phyloP scores from a whole-genome alignment of 2,113 vertebrate genomes.

The Rana temporaria region DNA sequence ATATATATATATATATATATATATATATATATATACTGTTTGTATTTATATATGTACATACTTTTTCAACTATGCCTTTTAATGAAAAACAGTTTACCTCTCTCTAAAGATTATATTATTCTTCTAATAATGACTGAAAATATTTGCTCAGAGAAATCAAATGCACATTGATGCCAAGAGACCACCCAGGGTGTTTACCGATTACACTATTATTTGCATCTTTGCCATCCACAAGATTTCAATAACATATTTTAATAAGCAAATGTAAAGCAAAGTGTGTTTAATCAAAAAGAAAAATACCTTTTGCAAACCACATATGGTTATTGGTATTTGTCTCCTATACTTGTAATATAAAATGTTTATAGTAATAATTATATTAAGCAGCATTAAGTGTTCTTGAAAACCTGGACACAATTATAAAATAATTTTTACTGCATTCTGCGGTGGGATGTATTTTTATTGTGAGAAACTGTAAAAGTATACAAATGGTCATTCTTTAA shows the following conservation, averaged over 20 bases:
- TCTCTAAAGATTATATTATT: not conserved
- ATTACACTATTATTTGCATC: constrained; percentile 16
- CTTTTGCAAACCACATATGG: not conserved
- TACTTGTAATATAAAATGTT: not conserved
- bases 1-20: too few relatives aligned
- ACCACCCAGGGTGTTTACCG: not conserved
- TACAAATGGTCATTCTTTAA: too few relatives aligned
- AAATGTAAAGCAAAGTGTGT: constrained; percentile 26
- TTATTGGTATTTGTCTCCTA: not conserved
- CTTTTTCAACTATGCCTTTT: not conserved
- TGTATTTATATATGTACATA: too few relatives aligned
- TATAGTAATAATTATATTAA: not conserved
- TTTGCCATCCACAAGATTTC: constrained; percentile 7
- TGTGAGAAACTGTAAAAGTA: too few relatives aligned
- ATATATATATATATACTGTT: too few relatives aligned
- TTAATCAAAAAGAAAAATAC: not conserved
- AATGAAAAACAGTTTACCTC: not conserved
- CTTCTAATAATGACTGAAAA: not conserved
- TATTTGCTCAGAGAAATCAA: not conserved
- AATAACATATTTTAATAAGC: constrained; percentile 21
- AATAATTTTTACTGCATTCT: too few relatives aligned
- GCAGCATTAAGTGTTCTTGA: too few relatives aligned
- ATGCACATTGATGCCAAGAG: not conserved
- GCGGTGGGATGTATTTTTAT: too few relatives aligned
- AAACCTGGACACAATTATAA: too few relatives aligned